A percentile compares a stretch with the other conserved stretches of the same genome.
Evolutionary conservation across 2,888 invertebrate species (phyloP).

Genomic region (Morinoia aosen): DNA sequence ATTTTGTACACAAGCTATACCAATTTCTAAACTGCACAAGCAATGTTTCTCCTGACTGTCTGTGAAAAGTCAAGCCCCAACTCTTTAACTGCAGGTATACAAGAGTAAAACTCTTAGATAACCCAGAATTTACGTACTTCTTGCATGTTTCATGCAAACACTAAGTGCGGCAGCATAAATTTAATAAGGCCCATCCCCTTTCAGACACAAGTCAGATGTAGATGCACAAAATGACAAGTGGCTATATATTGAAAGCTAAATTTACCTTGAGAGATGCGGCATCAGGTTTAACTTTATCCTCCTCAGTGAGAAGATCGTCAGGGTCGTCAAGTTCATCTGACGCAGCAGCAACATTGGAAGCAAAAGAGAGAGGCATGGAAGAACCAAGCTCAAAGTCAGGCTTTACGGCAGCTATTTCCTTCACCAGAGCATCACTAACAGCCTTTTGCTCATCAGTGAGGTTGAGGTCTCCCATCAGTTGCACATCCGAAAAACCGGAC

Average conservation of each 20-base stretch:
- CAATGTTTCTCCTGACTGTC: too few species aligned
- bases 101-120: too few species aligned
- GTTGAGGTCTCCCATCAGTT: constrained; percentile 56
- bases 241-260: neutral
- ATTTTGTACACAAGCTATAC: too few species aligned
- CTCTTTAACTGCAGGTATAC: too few species aligned
- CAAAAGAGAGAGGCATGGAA: constrained; percentile 61
- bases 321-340: constrained; percentile 85
- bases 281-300: constrained; percentile 90
- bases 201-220: neutral
- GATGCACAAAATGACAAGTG: neutral
- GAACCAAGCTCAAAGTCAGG: constrained; percentile 65
- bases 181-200: neutral
- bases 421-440: constrained; percentile 12
- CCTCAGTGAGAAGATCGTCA: constrained; percentile 89
- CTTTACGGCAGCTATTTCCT: constrained; percentile 59
- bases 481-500: constrained; percentile 60
- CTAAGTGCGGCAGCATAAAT: too few species aligned
- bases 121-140: too few species aligned
- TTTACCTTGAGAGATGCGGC: constrained; percentile 80
- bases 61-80: too few species aligned
- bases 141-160: too few species aligned
- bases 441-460: constrained; percentile 63
- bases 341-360: constrained; percentile 1
- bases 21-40: too few species aligned